These are phyloP conservation scores for Drosophila kohkoa DNA, from an alignment of 1,140 invertebrate species.

Conservation along the genomic window DNA sequence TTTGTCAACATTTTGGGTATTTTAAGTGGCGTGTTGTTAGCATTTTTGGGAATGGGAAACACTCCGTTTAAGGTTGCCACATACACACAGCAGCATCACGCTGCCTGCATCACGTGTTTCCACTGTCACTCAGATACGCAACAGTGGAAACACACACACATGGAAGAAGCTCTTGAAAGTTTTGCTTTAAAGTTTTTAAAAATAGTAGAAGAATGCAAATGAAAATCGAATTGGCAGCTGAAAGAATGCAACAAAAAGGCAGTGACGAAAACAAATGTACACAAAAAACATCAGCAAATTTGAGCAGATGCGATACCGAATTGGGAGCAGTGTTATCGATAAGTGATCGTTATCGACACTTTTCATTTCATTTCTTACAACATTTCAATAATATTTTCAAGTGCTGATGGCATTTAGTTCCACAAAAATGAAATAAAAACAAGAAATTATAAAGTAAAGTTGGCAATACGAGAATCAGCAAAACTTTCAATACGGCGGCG, in stretches of 20 bases:
- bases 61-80: slow-evolving; percentile 29
- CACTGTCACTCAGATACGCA: slow-evolving; percentile 30
- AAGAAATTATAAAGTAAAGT: neutral
- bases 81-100: slow-evolving; percentile 36
- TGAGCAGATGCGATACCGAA: slow-evolving; percentile 46
- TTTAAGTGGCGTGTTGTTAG: slow-evolving; percentile 62
- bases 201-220: slow-evolving; percentile 3
- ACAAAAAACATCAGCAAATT: slow-evolving; percentile 64
- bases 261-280: slow-evolving; percentile 20
- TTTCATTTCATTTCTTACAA: slow-evolving; percentile 16
- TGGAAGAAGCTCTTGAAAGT: slow-evolving; percentile 62
- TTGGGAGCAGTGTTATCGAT: slow-evolving; percentile 28
- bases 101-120: slow-evolving; percentile 4
- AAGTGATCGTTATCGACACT: slow-evolving; percentile 18
- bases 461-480: slow-evolving; percentile 55
- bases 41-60: slow-evolving; percentile 41
- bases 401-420: slow-evolving; percentile 70
- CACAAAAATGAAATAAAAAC: slow-evolving; percentile 10
- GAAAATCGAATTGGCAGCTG: slow-evolving; percentile 12
- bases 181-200: slow-evolving; percentile 59
- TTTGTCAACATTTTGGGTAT: slow-evolving; percentile 49
- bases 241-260: slow-evolving; percentile 13
- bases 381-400: slow-evolving; percentile 71
- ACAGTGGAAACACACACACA: slow-evolving; percentile 14
- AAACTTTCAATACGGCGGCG: slow-evolving; percentile 72